Evolutionary conservation across 2,797 vertebrate genomes (phyloP), one percentile per base, ranked within the genome.

Genomic region (Kryptolebias ocellatus): DNA sequence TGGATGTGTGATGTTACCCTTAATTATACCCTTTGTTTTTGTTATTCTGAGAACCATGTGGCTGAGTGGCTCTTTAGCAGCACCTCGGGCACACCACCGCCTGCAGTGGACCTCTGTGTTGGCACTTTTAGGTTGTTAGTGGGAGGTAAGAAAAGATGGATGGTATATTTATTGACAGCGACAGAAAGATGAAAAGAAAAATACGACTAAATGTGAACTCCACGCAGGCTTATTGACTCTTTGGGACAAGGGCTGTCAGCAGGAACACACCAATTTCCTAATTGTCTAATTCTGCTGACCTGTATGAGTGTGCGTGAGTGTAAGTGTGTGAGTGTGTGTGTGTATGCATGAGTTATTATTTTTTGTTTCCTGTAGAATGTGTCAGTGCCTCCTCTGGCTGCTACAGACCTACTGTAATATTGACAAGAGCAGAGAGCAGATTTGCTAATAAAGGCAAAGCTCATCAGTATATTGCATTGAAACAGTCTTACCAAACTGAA

Each of bases 171-270:
- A 50, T 80, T 83, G 55, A 77, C 45, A 81, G 71, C 46, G 66
- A 74, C 51, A 37, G 58, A 56, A 55, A 28, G 39, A 62, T 53
- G n/a, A 51, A 67, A 15, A 82, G 67, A 66, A 67, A 42, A 39
- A 59, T 74, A 71, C 83, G 65, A 88, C 71, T 76, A 63, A 86
- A 79, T 83, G 85, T 86, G 86, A 88, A 84, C 70, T 72, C 74
- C 70, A 87, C 76, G 79, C 84, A 74, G 78, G 62, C 72, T 77
- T 90, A 87, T 83, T 80, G 79, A 90, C 79, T 90, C 75, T 76
- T 79, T 91, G 87, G 89, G 88, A 88, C 88, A 92, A 93, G 92
- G 90, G 90, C 91, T 93, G 89, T 90, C 89, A 83, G 88, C 90
- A 88, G 78, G 68, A 81, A 90, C 81, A 78, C 74, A 83, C 87